These are phyloP conservation scores for Rhysida immarginata DNA, from an alignment of 1,140 invertebrate genomes.

Conservation along the genomic window DNA sequence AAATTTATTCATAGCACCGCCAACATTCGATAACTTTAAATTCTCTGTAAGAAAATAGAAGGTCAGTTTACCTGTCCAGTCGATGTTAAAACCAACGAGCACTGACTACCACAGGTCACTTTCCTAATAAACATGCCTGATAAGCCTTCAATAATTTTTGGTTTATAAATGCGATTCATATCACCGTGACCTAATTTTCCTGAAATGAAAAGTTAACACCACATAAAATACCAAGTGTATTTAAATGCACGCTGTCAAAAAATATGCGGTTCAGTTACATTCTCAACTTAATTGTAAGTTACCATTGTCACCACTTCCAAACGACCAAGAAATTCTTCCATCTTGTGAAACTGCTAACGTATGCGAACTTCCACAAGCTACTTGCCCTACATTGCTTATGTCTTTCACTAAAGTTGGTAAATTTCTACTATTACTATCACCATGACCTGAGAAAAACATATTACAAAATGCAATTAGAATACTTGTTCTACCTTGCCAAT, in stretches of 20 bases:
- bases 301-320: constrained; percentile 38
- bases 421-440: constrained; percentile 36
- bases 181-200: constrained; percentile 47
- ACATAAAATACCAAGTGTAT: neutral
- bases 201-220: constrained; percentile 15
- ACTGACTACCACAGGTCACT: constrained; percentile 40
- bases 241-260: too few relatives aligned
- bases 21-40: too few relatives aligned
- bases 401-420: constrained; percentile 41
- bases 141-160: constrained; percentile 45
- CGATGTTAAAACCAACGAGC: constrained; percentile 43
- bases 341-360: constrained; percentile 44
- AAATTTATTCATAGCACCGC: too few relatives aligned
- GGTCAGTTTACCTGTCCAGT: constrained; percentile 32
- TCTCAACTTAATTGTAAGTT: neutral
- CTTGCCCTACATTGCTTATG: constrained; percentile 39
- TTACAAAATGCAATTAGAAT: too few relatives aligned
- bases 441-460: constrained; percentile 30
- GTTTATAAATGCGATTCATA: constrained; percentile 37
- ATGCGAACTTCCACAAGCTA: constrained; percentile 46
- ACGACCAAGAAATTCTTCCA: constrained; percentile 48
- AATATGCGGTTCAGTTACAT: neutral
- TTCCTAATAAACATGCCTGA: constrained; percentile 41
- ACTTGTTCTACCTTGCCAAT: too few relatives aligned
- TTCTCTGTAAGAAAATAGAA: neutral